Evolutionary conservation across 1,140 invertebrate species (phyloP).

Genomic region (Caenorhabditis brenneri): DNA sequence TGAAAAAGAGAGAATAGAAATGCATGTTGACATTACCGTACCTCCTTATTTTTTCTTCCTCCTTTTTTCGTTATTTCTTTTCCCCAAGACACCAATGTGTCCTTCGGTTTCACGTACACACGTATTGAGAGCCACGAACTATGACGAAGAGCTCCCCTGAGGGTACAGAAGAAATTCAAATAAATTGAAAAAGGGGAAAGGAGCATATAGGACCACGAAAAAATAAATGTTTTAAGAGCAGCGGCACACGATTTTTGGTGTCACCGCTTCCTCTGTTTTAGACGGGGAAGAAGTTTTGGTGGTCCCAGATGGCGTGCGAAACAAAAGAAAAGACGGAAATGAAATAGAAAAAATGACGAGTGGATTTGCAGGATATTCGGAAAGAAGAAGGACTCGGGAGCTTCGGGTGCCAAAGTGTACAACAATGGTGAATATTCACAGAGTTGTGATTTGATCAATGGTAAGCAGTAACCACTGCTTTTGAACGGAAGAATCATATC

Average conservation of each 20-base stretch:
- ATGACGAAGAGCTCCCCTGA: constrained; percentile 24
- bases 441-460: constrained; percentile 50
- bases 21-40: not conserved
- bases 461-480: not conserved
- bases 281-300: not conserved
- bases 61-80: not conserved
- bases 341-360: constrained; percentile 37
- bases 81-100: constrained; percentile 36
- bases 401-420: constrained; percentile 37
- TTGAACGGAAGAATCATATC: not conserved
- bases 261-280: not conserved
- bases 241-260: constrained; percentile 29
- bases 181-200: constrained; percentile 24
- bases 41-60: not conserved
- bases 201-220: not conserved
- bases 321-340: constrained; percentile 42
- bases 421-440: constrained; percentile 47
- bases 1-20: not conserved
- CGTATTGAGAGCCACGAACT: not conserved
- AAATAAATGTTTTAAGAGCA: constrained; percentile 37
- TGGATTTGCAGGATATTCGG: constrained; percentile 49
- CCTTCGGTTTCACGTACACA: constrained; percentile 7
- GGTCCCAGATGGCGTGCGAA: constrained; percentile 21
- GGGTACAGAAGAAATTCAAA: not conserved
- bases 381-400: constrained; percentile 40